Base-by-base conservation (phyloP, 2,888 invertebrate genomes). In the Galerucella calmariensis region DNA sequence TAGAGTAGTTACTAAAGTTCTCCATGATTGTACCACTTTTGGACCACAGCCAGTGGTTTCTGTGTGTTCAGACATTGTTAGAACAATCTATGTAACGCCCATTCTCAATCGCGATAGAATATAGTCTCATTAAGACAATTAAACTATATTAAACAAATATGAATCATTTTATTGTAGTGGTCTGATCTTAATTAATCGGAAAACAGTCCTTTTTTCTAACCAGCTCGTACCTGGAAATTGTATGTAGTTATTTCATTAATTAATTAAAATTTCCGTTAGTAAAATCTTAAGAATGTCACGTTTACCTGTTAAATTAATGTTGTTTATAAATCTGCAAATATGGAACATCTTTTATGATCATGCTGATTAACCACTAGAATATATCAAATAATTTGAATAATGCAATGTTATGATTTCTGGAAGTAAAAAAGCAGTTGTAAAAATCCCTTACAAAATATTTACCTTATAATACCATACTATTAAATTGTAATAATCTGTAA, bases 21-120 rank as follows among this genome's bases (percentile, higher is more conserved):
- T 78, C 81, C 83, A 83, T 14, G 83, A 77, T 79, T 78, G 77
- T n/a, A 80, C 74, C 24, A 83, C 79, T 81, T 84, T 83, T 68
- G 82, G 80, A 68, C 82, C 72, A 79, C 84, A 84, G 44, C 83
- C 83, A 77, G 68, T 75, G 20, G 59, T 75, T 67, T 78, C 68
- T 65, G 72, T 67, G 62, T 79, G 77, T 75, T 83, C 82, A 72
- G 76, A 80, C 82, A 83, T 83, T 76, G 81, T 79, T 76, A 1
- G 51, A n/a, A 62, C 69, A 68, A 58, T 67, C 77, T 80, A 82
- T 78, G 82, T 83, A 79, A 83, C 82, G 77, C 82, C 83, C 83
- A 83, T 82, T 73, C 68, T 73, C 59, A 66, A 65, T 68, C 65
- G 46, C 66, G 16, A 20, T 63, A 24, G n/a, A 44, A 8, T 51